Percentiles rank a stretch among this genome's conserved stretches.
Conservation (phyloP, 1,140 invertebrate genomes). For the Pogonus chalceus region DNA sequence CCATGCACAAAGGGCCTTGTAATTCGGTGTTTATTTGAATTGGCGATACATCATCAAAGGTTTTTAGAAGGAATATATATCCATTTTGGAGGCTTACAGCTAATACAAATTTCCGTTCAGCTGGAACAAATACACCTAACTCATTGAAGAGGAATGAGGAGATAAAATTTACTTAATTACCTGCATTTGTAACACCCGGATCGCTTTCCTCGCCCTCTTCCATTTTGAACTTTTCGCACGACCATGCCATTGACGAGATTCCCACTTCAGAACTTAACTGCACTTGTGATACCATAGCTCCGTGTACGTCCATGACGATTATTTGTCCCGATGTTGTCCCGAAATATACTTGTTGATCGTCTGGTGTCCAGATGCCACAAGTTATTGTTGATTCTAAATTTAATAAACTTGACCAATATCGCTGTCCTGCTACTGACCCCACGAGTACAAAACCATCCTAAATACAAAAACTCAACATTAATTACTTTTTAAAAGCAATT, state of each 20-base stretch:
- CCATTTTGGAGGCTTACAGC: constrained; percentile 85
- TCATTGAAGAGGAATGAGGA: neutral
- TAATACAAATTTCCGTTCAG: constrained; percentile 59
- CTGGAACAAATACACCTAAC: constrained; percentile 27
- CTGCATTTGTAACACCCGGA: constrained; percentile 33
- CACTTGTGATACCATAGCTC: constrained; percentile 87
- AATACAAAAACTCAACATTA: constrained; percentile 18
- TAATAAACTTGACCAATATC: constrained; percentile 97
- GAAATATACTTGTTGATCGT: constrained; percentile 95
- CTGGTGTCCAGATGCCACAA: constrained; percentile 95
- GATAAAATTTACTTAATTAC: neutral
- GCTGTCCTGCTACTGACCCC: constrained; percentile 90
- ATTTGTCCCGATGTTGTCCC: constrained; percentile 88
- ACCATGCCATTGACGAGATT: constrained; percentile 89
- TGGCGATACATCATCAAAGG: constrained; percentile 87
- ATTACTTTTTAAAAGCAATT: too few species aligned
- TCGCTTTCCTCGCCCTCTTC: constrained; percentile 76
- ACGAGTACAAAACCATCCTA: constrained; percentile 92
- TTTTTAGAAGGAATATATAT: constrained; percentile 75
- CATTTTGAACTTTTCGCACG: constrained; percentile 97
- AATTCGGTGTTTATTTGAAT: constrained; percentile 73
- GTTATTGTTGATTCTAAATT: constrained; percentile 88
- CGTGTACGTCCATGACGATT: constrained; percentile 93
- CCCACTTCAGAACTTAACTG: constrained; percentile 68
- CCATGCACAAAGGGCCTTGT: constrained; percentile 68